Evolutionary conservation across 2,113 vertebrate species (phyloP).

Genomic region (Melozone crissalis): DNA sequence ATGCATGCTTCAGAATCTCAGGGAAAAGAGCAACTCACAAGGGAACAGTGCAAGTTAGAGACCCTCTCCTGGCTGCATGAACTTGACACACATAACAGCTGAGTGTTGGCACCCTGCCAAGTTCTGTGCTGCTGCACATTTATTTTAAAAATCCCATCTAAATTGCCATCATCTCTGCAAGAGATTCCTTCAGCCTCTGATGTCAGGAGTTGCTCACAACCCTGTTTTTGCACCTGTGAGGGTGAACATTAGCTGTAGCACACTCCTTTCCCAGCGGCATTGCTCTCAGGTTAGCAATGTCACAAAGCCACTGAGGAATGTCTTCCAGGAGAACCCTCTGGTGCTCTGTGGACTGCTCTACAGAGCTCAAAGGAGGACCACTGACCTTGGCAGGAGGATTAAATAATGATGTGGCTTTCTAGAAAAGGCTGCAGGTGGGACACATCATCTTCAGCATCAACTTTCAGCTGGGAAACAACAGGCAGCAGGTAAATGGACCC

Average conservation of each 20-base stretch:
- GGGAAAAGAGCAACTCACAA: background rate
- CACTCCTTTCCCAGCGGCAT: background rate
- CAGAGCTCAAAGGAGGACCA: background rate
- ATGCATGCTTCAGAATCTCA: background rate
- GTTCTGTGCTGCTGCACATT: background rate
- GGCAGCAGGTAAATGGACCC: background rate
- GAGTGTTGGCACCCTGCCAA: background rate
- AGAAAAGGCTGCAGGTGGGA: background rate
- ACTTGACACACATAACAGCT: fast-evolving
- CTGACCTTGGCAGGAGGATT: background rate
- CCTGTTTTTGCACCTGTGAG: background rate
- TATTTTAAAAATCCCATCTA: background rate
- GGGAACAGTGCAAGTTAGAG: background rate
- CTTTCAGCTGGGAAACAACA: background rate
- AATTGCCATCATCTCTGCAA: background rate
- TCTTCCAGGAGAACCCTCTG: background rate
- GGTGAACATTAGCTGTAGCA: background rate
- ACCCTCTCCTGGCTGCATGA: background rate
- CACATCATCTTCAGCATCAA: background rate
- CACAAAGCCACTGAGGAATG: background rate
- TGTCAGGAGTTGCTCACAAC: background rate
- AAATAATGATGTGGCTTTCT: background rate
- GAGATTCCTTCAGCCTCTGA: background rate
- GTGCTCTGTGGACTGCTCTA: background rate
- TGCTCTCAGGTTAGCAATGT: background rate